Base-by-base conservation (phyloP, 2,113 vertebrate species). In the Terrapene triunguis region DNA sequence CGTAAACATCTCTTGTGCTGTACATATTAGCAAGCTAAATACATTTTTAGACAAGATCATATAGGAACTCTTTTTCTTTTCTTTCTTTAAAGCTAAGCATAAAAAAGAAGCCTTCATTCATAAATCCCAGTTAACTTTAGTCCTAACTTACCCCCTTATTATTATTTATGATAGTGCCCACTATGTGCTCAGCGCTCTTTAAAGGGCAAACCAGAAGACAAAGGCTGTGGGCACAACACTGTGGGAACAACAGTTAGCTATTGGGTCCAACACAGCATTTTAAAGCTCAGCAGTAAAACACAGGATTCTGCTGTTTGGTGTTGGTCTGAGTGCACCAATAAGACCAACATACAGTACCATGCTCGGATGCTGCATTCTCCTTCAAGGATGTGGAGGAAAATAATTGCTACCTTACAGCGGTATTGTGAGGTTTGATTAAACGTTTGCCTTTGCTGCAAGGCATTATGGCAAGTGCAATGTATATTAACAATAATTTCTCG, bases 101-200 rank as follows among this genome's bases (percentile, higher is more conserved):
- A 84, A 95, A 93, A 84, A 48, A 90, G 42, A 87, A 93, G 27
- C 53, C 42, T n/a, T 94, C 94, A 94, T 92, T 88, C 85, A 92
- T 53, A 44, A 92, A 21, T 85, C 80, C 38, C 4, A 50, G 50
- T 50, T 6, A 53, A 47, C 87, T 74, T 92, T 54, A 82, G 82
- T 92, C 51, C 80, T 86, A 74, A 80, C 87, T 89, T 13, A 69
- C 55, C 80, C 82, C 27, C 29, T 78, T 82, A 72, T 92, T 82
- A 55, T 55, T 82, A 21, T 72, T 72, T 72, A 19, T 38, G 65
- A 19, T 55, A 27, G 14, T 59, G 72, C 55, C 51, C 51, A 59
- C 53, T 78, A 55, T 65, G 62, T 50, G 25, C 12, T 24, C 74
- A 79, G 78, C 47, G 35, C n/a, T 48, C 54, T 88, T 38, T n/a